Conservation (phyloP, 1,140 invertebrate species). For the Colletes gigas region DNA sequence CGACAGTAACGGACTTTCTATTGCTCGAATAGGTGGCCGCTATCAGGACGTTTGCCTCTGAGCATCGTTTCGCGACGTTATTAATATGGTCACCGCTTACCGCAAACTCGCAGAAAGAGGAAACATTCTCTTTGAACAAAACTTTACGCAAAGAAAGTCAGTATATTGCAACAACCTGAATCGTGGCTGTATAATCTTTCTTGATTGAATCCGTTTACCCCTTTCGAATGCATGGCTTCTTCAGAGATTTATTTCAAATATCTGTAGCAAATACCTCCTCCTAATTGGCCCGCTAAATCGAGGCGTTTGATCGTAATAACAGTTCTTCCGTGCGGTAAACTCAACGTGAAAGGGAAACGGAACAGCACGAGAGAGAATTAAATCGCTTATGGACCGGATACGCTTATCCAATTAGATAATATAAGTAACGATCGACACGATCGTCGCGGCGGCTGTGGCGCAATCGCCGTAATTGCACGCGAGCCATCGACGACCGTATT, state of each 20-base stretch:
- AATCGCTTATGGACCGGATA: background rate
- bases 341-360: background rate
- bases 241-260: too few species aligned
- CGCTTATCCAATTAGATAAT: background rate
- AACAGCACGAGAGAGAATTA: background rate
- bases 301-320: background rate
- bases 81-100: background rate
- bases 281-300: too few species aligned
- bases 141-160: too few species aligned
- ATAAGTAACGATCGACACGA: too few species aligned
- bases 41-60: constrained; percentile 3
- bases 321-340: background rate
- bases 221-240: too few species aligned
- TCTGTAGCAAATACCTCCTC: too few species aligned
- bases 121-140: background rate
- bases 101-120: background rate
- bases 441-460: too few species aligned
- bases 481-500: too few species aligned
- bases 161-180: too few species aligned
- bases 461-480: too few species aligned
- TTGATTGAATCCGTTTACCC: too few species aligned
- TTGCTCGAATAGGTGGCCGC: constrained; percentile 23
- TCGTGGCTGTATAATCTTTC: too few species aligned
- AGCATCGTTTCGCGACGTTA: background rate
- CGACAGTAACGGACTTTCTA: constrained; percentile 44